A percentile compares a stretch with the other conserved stretches of the same genome.
These are phyloP conservation scores for Junonia oenone DNA, from an alignment of 2,888 invertebrate species.

Conservation along the genomic window DNA sequence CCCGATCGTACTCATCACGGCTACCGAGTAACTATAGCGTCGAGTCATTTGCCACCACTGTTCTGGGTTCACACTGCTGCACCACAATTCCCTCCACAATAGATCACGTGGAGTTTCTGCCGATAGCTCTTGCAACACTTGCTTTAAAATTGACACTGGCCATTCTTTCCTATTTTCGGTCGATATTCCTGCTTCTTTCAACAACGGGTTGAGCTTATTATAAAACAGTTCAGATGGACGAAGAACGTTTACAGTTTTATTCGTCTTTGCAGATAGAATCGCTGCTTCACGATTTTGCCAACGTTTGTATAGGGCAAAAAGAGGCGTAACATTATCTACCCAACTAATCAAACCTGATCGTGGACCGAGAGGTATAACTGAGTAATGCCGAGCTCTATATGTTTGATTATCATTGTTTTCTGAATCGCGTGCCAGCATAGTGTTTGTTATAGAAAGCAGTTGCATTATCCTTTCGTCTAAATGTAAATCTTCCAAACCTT, in stretches of 20 bases:
- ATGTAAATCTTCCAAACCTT: conserved; percentile 98
- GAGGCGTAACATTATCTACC: conserved; percentile 97
- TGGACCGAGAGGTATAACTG: conserved; percentile 97
- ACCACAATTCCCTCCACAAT: conserved; percentile 95
- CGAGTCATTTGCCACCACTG: conserved; percentile 97
- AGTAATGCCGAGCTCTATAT: conserved; percentile 94
- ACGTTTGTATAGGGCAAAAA: conserved; percentile 96
- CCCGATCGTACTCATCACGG: conserved; percentile 99
- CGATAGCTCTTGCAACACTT: conserved; percentile 91
- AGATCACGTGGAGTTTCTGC: conserved; percentile 95
- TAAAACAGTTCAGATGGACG: conserved; percentile 95
- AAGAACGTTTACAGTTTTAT: conserved; percentile 78
- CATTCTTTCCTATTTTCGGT: conserved; percentile 95
- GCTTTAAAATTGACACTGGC: conserved; percentile 90
- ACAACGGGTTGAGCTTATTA: conserved; percentile 90
- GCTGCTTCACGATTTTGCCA: conserved; percentile 95
- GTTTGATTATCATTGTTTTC: conserved; percentile 81
- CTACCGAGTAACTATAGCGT: conserved; percentile 92
- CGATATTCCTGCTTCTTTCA: conserved; percentile 91
- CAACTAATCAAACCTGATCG: conserved; percentile 98
- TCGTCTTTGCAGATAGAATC: conserved; percentile 65
- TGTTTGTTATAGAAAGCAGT: conserved; percentile 94
- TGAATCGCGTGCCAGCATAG: conserved; percentile 91
- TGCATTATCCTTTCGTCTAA: conserved; percentile 99
- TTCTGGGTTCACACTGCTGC: conserved; percentile 91